These are phyloP conservation scores for Hybos culiciformis DNA, from an alignment of 2,888 invertebrate genomes.

Conservation along the genomic window DNA sequence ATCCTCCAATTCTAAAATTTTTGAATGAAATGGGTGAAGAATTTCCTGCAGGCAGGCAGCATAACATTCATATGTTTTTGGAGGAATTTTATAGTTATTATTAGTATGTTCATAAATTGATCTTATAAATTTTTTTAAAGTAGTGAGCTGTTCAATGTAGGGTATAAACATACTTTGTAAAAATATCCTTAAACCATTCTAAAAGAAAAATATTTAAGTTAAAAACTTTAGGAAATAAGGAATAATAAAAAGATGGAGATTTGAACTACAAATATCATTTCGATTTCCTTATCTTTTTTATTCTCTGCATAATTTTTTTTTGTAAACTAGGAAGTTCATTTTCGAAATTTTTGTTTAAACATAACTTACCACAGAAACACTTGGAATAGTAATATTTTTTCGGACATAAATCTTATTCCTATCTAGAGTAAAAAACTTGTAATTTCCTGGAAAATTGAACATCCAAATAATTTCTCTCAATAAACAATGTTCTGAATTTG, in stretches of 20 bases:
- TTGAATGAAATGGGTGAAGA: slow-evolving; percentile 28
- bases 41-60: slow-evolving; percentile 33
- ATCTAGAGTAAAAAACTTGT: slow-evolving; percentile 24
- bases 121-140: slow-evolving; percentile 31
- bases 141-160: slow-evolving; percentile 23
- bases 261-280: no score
- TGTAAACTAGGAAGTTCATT: no score
- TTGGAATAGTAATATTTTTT: slow-evolving; percentile 25
- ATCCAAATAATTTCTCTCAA: slow-evolving; percentile 33
- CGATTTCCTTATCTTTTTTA: no score
- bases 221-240: not conserved
- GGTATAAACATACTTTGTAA: slow-evolving; percentile 23
- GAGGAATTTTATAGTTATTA: slow-evolving; percentile 23
- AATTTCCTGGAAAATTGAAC: slow-evolving; percentile 26
- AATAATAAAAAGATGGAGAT: no score
- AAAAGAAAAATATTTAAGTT: slow-evolving; percentile 5
- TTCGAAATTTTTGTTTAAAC: not conserved
- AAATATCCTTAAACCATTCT: slow-evolving; percentile 21
- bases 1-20: slow-evolving; percentile 31
- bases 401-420: slow-evolving; percentile 18
- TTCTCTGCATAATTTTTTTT: no score
- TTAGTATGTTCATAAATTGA: slow-evolving; percentile 22
- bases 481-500: slow-evolving; percentile 26
- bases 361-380: slow-evolving; percentile 24
- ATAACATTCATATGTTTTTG: slow-evolving; percentile 39